These are phyloP conservation scores for Lepidocyrtinus sp. DNA, from an alignment of 2,888 invertebrate genomes.

Conservation along the genomic window DNA sequence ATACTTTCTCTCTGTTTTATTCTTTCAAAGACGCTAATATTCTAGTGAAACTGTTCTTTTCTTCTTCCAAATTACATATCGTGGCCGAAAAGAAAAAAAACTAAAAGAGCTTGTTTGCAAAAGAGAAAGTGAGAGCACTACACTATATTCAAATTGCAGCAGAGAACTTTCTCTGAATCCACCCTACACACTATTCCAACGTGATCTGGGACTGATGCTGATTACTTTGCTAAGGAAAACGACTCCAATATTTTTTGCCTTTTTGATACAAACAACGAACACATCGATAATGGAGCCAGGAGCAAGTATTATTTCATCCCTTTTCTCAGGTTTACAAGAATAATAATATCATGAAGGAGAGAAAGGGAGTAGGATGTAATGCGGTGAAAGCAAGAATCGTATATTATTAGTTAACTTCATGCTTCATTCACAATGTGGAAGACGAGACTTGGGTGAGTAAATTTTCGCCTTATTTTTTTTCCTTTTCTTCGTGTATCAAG, in stretches of 20 bases:
- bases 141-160: not conserved
- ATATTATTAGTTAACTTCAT: slow-evolving; percentile 44
- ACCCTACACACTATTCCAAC: not conserved
- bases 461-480: slow-evolving; percentile 17
- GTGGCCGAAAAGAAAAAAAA: not conserved
- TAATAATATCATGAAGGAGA: not conserved
- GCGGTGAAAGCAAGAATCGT: slow-evolving; percentile 38
- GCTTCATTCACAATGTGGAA: slow-evolving; percentile 29
- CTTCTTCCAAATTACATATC: slow-evolving; percentile 31
- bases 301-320: slow-evolving; percentile 5
- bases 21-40: slow-evolving; percentile 38
- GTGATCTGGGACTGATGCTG: slow-evolving; percentile 9
- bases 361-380: slow-evolving; percentile 22
- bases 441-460: slow-evolving; percentile 38
- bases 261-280: slow-evolving; percentile 37
- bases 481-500: not conserved
- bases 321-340: slow-evolving; percentile 11
- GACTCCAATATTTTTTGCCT: not conserved
- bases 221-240: not conserved
- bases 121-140: slow-evolving; percentile 5
- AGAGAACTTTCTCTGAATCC: not conserved
- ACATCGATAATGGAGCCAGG: slow-evolving; percentile 12
- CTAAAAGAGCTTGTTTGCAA: not conserved
- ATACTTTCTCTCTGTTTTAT: too few relatives aligned
- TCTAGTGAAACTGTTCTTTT: slow-evolving; percentile 26